Base-by-base conservation (phyloP, 2,797 vertebrate genomes). In the Glyptemys insculpta region DNA sequence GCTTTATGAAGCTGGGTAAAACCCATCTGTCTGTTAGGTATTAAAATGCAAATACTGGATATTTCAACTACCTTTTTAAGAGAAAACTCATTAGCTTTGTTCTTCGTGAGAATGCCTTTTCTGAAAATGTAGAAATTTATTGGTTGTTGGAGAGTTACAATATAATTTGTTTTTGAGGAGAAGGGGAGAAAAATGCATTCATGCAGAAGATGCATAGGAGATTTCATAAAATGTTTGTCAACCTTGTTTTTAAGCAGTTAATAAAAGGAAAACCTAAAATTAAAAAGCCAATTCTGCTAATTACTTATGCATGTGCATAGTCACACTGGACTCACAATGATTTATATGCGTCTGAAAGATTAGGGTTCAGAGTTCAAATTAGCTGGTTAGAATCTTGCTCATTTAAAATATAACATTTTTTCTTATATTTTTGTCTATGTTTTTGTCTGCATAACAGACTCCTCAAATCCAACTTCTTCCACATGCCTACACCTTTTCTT, bases 401-500 rank as follows among this genome's bases (percentile, higher is more conserved):
- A 52, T 81, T 89, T 96, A 86, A 37, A 25, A 88, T 82, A 92
- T 14, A 41, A n/a, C 50, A 4, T 9, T 37, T 86, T 87, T n/a
- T 80, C 74, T 90, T 57, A 50, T 44, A 78, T 83, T 90, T 91
- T 94, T 65, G 57, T 59, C 52, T 10, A 14, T 88, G 21, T 0
- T 2, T 88, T 92, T 91, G 5, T 47, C 47, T 74, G 1, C 34
- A 23, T 2, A 44, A 23, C 29, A 76, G 7, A 16, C 0, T 81
- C 19, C 81, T 84, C 59, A 88, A 47, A 83, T 83, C 83, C 3
- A 79, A 0, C 18, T 87, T 94, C 29, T 56, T 3, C 74, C 37
- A 83, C 81, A 65, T 57, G 93, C 87, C 57, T 74, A 19, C 47
- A 81, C 94, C 27, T 94, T 76, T 88, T 93, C 93, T 92, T 94